phyloP scores from a whole-genome alignment of 37 sponge, comb jelly and placozoan genomes.

The Oopsacas minuta region DNA sequence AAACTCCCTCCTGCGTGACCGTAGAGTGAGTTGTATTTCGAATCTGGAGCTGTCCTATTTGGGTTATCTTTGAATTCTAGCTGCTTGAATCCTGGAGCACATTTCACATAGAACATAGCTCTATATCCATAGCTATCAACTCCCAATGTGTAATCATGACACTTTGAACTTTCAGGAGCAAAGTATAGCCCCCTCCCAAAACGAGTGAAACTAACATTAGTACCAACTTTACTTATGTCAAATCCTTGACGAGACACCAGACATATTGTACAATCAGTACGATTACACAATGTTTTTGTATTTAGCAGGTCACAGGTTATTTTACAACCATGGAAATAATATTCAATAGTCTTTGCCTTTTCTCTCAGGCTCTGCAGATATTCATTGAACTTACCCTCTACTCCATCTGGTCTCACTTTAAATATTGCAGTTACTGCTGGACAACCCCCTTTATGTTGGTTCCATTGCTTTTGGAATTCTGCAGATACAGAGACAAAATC shows the following conservation, averaged over 20 bases:
- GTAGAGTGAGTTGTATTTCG: conserved; percentile 38
- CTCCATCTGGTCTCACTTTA: not conserved
- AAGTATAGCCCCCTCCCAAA: conserved; percentile 70
- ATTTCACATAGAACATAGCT: conserved; percentile 50
- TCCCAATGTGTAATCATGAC: conserved; percentile 68
- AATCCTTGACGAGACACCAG: conserved; percentile 9
- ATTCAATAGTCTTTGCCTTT: not conserved
- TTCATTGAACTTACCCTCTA: not conserved
- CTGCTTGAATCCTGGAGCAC: conserved; percentile 47
- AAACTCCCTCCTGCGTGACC: conserved; percentile 36
- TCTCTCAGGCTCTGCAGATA: not conserved
- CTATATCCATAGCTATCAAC: conserved; percentile 20
- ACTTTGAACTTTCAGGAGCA: conserved; percentile 59
- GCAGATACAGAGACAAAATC: not conserved
- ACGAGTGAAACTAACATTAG: conserved; percentile 31
- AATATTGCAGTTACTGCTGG: not conserved
- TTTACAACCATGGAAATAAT: not conserved
- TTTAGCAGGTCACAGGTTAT: not conserved
- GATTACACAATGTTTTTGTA: not conserved
- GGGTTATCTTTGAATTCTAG: conserved; percentile 19
- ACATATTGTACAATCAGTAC: not conserved
- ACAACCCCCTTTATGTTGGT: not conserved
- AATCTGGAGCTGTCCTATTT: conserved; percentile 33
- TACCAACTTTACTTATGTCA: conserved; percentile 8
- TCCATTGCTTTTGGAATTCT: not conserved